These are phyloP conservation scores for Agrotis exclamationis DNA, from an alignment of 2,888 invertebrate species.

Conservation along the genomic window DNA sequence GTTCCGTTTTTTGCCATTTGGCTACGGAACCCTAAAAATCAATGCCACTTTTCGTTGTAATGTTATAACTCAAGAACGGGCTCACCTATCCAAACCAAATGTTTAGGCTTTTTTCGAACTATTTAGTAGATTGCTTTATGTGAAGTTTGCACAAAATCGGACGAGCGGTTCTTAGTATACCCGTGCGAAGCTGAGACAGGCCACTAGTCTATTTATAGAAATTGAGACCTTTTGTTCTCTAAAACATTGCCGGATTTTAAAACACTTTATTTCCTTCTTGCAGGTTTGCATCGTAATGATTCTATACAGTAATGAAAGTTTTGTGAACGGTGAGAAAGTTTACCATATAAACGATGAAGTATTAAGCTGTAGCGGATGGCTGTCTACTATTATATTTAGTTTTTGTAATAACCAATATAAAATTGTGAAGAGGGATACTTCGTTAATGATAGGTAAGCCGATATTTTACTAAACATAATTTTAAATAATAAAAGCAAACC, in stretches of 20 bases:
- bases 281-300: slow-evolving; percentile 78
- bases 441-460: slow-evolving; percentile 79
- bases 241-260: background rate
- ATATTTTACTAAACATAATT: too few species aligned
- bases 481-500: too few species aligned
- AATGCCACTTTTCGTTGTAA: too few species aligned
- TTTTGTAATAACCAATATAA: slow-evolving; percentile 83
- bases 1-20: too few species aligned
- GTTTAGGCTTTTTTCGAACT: too few species aligned
- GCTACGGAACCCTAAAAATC: too few species aligned
- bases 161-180: too few species aligned
- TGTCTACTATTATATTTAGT: slow-evolving; percentile 80
- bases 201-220: background rate
- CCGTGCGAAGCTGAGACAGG: too few species aligned
- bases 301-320: slow-evolving; percentile 66
- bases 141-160: too few species aligned
- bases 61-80: too few species aligned
- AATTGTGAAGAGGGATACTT: slow-evolving; percentile 85
- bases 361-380: slow-evolving; percentile 80
- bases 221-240: background rate
- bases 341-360: slow-evolving; percentile 80
- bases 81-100: too few species aligned
- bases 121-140: too few species aligned
- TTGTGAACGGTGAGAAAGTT: slow-evolving; percentile 65
- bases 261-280: slow-evolving; percentile 66